Evolutionary conservation across 2,797 vertebrate species (phyloP), one percentile per base, ranked within the genome.

Genomic region (Hirundo rustica): DNA sequence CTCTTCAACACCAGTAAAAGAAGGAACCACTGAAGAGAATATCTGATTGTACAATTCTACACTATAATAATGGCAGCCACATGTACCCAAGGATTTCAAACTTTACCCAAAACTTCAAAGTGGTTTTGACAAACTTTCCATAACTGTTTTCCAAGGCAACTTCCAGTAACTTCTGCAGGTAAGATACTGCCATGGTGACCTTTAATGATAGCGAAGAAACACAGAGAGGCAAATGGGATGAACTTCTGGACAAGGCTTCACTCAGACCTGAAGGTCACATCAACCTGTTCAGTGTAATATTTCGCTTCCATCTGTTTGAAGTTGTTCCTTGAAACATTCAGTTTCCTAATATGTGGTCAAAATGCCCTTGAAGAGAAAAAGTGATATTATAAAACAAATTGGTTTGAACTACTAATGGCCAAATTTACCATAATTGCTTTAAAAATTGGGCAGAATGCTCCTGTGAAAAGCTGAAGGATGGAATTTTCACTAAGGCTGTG

Each of bases 311-410:
- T 61, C 44, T 79, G 6, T 54, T 89, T 82, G 60, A 92, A 76
- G 48, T 51, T 79, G 16, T 42, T 87, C 61, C 48, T 87, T 72
- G 38, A 87, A 91, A 80, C 25, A 40, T 54, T 36, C 13, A 36
- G 34, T 80, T 66, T 85, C 48, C 74, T 92, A 23, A 64, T 73
- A 30, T 61, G 50, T 67, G 90, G 85, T 95, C 81, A 95, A 92
- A 94, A 73, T 77, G 71, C 22, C 88, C 82, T 66, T 17, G 20
- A 78, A 84, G 54, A 81, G n/a, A 79, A 76, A 78, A 93, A 83
- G 38, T 26, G 7, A 0, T 65, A 67, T 25, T 54, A 78, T 44
- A 75, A 93, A 92, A 48, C 26, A 91, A 92, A 50, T 67, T 80
- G 53, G 38, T 82, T 87, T 67, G n/a, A 88, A 79, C 32, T n/a